Conservation (phyloP, 2,888 invertebrate species). For the Phrixothrix hirtus region DNA sequence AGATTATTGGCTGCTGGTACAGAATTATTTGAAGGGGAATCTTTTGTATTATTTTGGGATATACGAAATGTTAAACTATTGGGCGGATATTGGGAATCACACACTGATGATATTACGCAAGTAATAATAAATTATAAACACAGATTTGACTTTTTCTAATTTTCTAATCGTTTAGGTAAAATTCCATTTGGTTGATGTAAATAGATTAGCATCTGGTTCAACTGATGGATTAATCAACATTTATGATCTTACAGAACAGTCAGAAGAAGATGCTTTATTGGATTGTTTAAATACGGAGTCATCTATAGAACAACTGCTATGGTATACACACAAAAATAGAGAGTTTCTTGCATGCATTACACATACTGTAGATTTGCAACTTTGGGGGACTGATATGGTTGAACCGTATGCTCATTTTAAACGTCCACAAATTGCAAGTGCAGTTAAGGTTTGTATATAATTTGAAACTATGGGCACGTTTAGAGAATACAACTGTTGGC, state of each 20-base stretch:
- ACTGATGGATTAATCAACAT: constrained; percentile 85
- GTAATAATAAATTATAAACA: constrained; percentile 53
- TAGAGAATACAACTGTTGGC: too few relatives aligned
- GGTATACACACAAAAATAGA: constrained; percentile 57
- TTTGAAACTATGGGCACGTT: too few relatives aligned
- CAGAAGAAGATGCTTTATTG: constrained; percentile 79
- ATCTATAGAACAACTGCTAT: constrained; percentile 68
- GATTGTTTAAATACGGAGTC: constrained; percentile 79
- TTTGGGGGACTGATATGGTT: constrained; percentile 69
- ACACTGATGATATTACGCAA: constrained; percentile 80
- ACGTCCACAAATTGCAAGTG: constrained; percentile 63
- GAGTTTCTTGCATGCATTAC: constrained; percentile 68
- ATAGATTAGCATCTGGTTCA: constrained; percentile 74
- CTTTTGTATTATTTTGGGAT: constrained; percentile 83
- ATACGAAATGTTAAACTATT: constrained; percentile 64
- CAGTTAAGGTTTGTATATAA: constrained; percentile 57
- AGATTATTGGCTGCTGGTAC: constrained; percentile 76
- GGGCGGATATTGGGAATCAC: constrained; percentile 83
- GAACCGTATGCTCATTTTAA: constrained; percentile 63
- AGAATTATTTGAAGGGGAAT: constrained; percentile 68
- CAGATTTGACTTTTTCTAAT: too few relatives aligned
- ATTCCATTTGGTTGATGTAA: constrained; percentile 71
- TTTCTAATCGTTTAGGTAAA: too few relatives aligned
- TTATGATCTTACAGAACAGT: constrained; percentile 72
- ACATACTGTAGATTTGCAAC: constrained; percentile 70